Percentiles rank a stretch among this genome's conserved stretches.
phyloP scores from a whole-genome alignment of 2,888 invertebrate genomes.

The Copidosoma aretas region DNA sequence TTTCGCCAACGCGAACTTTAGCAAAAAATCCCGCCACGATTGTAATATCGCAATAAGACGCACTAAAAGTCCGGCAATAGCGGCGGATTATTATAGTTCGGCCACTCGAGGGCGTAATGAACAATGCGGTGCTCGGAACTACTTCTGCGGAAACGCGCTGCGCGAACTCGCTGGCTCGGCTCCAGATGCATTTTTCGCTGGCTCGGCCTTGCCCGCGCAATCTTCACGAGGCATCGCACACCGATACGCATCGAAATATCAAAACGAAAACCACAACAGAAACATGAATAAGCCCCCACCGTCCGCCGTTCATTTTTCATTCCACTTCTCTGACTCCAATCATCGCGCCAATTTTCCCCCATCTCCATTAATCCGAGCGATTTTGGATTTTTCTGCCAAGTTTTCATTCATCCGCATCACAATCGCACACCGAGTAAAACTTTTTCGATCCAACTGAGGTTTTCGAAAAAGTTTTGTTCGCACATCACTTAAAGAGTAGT shows the following conservation, averaged over 20 bases:
- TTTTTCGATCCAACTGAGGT: too few relatives aligned
- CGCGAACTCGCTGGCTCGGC: constrained; percentile 35
- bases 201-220: constrained; percentile 34
- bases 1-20: not conserved
- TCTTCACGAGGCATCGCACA: constrained; percentile 36
- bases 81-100: constrained; percentile 39
- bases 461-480: too few relatives aligned
- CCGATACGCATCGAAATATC: too few relatives aligned
- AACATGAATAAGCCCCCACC: constrained; percentile 17
- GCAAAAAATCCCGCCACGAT: not conserved
- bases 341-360: constrained; percentile 29
- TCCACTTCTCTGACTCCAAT: constrained; percentile 30
- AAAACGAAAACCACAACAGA: not conserved
- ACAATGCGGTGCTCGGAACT: constrained; percentile 24
- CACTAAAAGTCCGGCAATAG: constrained; percentile 9
- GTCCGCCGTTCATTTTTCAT: constrained; percentile 25
- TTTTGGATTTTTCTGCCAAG: too few relatives aligned
- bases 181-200: constrained; percentile 41
- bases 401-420: too few relatives aligned
- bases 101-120: constrained; percentile 38
- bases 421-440: too few relatives aligned
- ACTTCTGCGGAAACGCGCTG: not conserved
- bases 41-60: not conserved
- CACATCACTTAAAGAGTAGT: too few relatives aligned
- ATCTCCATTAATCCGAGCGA: not conserved